Base-by-base conservation (phyloP, 2,888 invertebrate genomes). In the Azorinus chamasolen region DNA sequence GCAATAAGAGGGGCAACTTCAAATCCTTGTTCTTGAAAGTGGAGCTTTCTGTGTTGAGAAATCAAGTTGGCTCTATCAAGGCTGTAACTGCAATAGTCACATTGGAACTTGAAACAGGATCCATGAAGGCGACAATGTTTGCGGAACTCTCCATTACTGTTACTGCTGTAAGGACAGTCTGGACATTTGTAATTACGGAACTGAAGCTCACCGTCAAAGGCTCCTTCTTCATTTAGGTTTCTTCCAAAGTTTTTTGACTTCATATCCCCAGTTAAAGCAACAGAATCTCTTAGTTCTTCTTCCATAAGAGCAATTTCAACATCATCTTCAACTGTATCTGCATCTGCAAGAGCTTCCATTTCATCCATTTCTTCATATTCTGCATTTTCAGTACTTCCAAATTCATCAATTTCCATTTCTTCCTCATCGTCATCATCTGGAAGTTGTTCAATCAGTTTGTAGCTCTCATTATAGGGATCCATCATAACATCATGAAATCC, bases 51-150 rank as follows among this genome's bases (percentile, higher is more conserved):
- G 58, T 89, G 88, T 53, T 87, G 87, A 32, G 74, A 72, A 32
- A 89, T 71, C 18, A 84, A 53, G 55, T 84, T 83, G 14, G 84
- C 63, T n/a, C 85, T 65, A 43, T 87, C 87, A 0, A 82, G 63
- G 65, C 84, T 87, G 59, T 84, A 87, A 16, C 61, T 73, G 50
- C 87, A 88, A 61, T 78, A 83, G 59, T 87, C 85, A 74, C 88
- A 87, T 39, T 71, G 79, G 65, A 82, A 88, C 53, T 80, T 79
- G 51, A 75, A 64, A 16, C 41, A 50, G 2, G 66, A 46, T 24
- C 79, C 83, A 70, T 88, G 88, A n/a, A 83, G 78, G 20, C 80
- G 71, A 22, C 70, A 53, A 78, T 90, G 89, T 59, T 86, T 88
- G 50, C 79, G 71, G 59, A 79, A 87, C 51, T 89, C 90, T 45